Percentiles rank a stretch among this genome's conserved stretches.
These are phyloP conservation scores for Epicampocera succincta DNA, from an alignment of 2,888 invertebrate genomes.

Conservation along the genomic window DNA sequence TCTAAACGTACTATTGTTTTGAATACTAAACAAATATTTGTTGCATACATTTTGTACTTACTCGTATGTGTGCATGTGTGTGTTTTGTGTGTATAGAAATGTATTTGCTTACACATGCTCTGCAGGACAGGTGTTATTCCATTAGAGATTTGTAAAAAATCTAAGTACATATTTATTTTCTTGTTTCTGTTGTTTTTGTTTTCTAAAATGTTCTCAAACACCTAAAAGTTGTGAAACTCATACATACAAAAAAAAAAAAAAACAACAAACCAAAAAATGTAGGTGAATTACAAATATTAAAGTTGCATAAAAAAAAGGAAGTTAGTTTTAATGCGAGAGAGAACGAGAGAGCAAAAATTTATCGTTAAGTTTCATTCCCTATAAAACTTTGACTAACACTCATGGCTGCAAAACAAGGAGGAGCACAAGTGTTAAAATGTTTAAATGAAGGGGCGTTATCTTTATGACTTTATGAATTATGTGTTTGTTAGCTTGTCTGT, in stretches of 20 bases:
- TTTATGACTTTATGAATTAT: slow-evolving; percentile 68
- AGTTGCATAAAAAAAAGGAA: background rate
- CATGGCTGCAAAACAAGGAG: slow-evolving; percentile 58
- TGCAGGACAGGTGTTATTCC: slow-evolving; percentile 44
- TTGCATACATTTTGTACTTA: background rate
- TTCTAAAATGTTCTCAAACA: slow-evolving; percentile 23
- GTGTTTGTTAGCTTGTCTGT: slow-evolving; percentile 47
- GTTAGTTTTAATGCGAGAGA: background rate
- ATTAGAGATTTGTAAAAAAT: slow-evolving; percentile 31
- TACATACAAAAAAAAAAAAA: too few species aligned
- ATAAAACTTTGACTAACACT: slow-evolving; percentile 20
- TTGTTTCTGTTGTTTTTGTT: background rate
- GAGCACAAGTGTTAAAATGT: slow-evolving; percentile 65
- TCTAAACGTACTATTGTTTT: too few species aligned
- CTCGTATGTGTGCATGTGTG: background rate
- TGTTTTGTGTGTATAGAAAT: background rate
- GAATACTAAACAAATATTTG: too few species aligned
- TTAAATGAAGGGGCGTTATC: slow-evolving; percentile 70
- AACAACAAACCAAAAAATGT: too few species aligned
- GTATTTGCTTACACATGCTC: background rate
- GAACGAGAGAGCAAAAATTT: slow-evolving; percentile 1
- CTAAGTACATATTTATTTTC: slow-evolving; percentile 26
- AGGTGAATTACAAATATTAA: background rate
- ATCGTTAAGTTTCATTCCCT: background rate
- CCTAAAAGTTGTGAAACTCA: slow-evolving; percentile 26